Base-by-base conservation (phyloP, 2,797 vertebrate species). In the Carapus acus region DNA sequence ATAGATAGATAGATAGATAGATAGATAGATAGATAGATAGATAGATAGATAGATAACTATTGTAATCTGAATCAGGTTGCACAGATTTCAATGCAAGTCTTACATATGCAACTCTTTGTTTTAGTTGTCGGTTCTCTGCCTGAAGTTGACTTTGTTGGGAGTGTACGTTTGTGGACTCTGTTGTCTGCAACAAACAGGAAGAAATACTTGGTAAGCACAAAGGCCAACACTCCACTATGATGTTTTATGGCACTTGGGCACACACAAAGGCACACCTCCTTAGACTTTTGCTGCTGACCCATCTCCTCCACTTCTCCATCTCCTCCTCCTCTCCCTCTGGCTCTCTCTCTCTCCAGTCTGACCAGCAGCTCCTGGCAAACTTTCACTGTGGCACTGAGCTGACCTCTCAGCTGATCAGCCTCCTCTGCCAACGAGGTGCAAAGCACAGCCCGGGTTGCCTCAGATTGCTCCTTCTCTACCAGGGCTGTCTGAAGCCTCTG, bases 311-410 rank as follows among this genome's bases (percentile, higher is more conserved):
- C 16, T 21, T 27, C 24, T 5, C 24, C 24, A 5, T 9, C 24
- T 27, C 24, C 24, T 27, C 24, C 24, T 27, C 34, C 29, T 58
- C 47, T 29, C 54, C 43, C 56, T 46, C 57, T 41, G 47, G 47
- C 76, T 62, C 85, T 89, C 24, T 76, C 81, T 12, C 77, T 87
- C 70, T 92, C 92, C 60, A 97, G 80, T 54, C 89, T 82, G n/a
- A 54, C 83, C 76, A 92, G 87, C 64, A 98, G 87, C 15, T 91
- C 91, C 65, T 94, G 91, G 65, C 94, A 98, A 87, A 96, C 92
- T 74, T 87, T 87, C 34, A 94, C 91, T 0, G 92, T 96, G 21
- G 88, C 71, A 0, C 87, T 86, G 0, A 97, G 84, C 16, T 93
- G 92, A 21, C 81, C 62, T 8, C 89, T 89, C 15, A 97, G 90